Percentiles rank a stretch among this genome's conserved stretches.
Conservation (phyloP, 2,113 vertebrate species). For the Garra rufa region DNA sequence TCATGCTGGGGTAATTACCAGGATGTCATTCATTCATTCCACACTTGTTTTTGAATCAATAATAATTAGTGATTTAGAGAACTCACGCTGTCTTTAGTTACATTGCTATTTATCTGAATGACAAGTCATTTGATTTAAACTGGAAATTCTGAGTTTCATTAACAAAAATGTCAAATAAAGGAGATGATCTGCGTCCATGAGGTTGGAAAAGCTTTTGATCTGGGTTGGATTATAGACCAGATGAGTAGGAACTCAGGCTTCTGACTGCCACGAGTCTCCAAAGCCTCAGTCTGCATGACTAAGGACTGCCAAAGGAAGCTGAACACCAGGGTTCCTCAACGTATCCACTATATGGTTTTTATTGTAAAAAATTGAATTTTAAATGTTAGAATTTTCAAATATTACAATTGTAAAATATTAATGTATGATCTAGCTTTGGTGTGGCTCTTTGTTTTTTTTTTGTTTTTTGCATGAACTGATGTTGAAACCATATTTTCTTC, state of each 20-base stretch:
- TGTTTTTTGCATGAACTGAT: no score
- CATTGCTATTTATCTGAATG: neutral
- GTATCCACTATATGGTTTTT: no score
- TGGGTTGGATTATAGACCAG: neutral
- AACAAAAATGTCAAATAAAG: neutral
- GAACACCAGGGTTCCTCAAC: neutral
- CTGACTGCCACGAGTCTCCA: neutral
- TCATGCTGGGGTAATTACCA: slow-evolving; percentile 12
- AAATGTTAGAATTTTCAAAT: no score
- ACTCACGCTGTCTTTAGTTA: neutral
- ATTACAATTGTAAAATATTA: no score
- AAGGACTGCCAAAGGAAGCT: neutral
- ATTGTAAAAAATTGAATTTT: no score
- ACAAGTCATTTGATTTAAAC: neutral
- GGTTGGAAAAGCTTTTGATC: neutral
- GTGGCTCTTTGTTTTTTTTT: neutral
- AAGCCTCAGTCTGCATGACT: neutral
- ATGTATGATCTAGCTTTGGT: neutral
- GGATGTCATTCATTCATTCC: slow-evolving; percentile 1
- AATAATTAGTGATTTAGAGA: neutral
- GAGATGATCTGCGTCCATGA: neutral
- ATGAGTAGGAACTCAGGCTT: neutral
- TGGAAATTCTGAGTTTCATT: neutral
- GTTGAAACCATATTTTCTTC: no score
- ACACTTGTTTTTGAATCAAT: neutral